Evolutionary conservation across 2,797 vertebrate species (phyloP), one percentile per base, ranked within the genome.

Genomic region (Falco biarmicus): DNA sequence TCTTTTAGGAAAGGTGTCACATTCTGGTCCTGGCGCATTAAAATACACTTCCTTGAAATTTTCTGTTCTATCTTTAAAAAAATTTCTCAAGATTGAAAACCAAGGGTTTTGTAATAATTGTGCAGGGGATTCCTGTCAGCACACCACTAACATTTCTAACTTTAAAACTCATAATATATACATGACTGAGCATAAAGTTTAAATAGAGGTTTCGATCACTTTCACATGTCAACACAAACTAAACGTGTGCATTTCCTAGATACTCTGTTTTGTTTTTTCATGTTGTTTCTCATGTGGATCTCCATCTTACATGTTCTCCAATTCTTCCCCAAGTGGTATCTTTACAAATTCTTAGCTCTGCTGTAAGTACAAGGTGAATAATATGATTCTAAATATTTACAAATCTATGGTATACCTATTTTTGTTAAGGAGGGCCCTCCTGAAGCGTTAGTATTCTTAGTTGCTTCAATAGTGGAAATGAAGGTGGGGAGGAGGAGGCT

Each of bases 361-460:
- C 51, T 92, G 6, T 43, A 66, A 54, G 29, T 64, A 88, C 47
- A 54, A 81, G 18, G 26, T 63, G 39, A 83, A 80, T 28, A 79
- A 69, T 15, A 43, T 1, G 3, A 90, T 37, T 84, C n/a, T 22
- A 92, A 87, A 24, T 51, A 48, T 83, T 82, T 73, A n/a, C 48
- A 48, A 54, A 51, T 45, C 63, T 87, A 10, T 26, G 29, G 56
- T 54, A 87, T 19, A n/a, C 24, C 25, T 63, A 71, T 34, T 53
- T 86, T 43, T 79, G 71, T 89, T 94, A 95, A 87, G 66, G 37
- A 90, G 51, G 10, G 73, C 15, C 70, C 77, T 92, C 74, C 64
- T 94, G 88, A 94, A 90, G 74, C 2, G 0, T 96, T 96, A 96
- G 91, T 95, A 90, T 77, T 79, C 95, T 95, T 95, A 94, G 93